Base-by-base conservation (phyloP, 2,113 vertebrate genomes). In the Ophiodon elongatus region DNA sequence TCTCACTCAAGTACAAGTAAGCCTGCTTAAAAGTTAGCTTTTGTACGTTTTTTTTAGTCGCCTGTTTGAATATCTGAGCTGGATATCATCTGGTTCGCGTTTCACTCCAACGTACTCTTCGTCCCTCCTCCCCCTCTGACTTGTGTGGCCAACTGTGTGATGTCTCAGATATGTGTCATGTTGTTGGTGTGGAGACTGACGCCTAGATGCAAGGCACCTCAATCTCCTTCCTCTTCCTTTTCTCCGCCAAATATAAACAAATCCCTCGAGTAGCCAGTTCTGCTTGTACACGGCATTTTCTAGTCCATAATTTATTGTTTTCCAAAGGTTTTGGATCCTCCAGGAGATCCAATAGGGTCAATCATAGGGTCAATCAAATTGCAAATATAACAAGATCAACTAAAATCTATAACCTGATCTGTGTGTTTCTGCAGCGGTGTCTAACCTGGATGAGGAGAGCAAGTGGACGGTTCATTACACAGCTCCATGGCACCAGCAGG, bases 401-500 rank as follows among this genome's bases (percentile, higher is more conserved):
- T 21, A 11, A 66, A n/a, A 14, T 71, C 7, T 31, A 7, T 6
- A 37, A n/a, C 52, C 33, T 1, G 1, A 15, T 54, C 19, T 90
- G 8, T 85, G 43, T 88, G 71, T 92, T 37, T 91, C 70, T 91
- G 11, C 91, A 99, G 98, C 98, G 45, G 97, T 99, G 92, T 99
- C 98, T 89, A 99, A 97, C 93, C 94, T 99, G 91, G 98, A 99
- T 23, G 98, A 99, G 93, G 98, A 99, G 93, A 99, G 96, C 80
- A 97, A 97, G 87, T 99, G 98, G 98, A 96, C 97, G 0, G 98
- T 99, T 65, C 98, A 99, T 89, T 99, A 99, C 91, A 97, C 96
- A 0, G 98, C 98, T 7, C 97, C 97, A 0, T 98, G 98, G 97
- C 98, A 99, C 86, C 98, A 99, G 93, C 98, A 99, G 92, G 98